Evolutionary conservation across 2,797 vertebrate species (phyloP), one percentile per base, ranked within the genome.

Genomic region (Diglossa cyanea): DNA sequence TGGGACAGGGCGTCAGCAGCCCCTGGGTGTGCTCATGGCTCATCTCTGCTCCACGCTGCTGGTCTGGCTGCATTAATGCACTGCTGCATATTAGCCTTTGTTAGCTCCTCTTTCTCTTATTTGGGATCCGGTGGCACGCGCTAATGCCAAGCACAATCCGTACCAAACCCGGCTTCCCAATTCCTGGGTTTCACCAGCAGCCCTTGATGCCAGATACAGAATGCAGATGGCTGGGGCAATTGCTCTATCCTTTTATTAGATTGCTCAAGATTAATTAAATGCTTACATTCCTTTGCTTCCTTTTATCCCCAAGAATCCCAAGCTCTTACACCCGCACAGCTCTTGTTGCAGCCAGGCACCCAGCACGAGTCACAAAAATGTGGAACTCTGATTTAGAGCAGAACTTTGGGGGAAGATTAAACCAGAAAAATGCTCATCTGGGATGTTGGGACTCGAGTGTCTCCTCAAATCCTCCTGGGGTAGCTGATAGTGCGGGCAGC

Each of bases 181-280:
- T 70, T 65, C 58, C 21, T 81, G 79, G 35, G 31, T 77, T 75
- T 68, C 70, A 93, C 85, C 85, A 70, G 85, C 62, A 88, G 77
- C 44, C 76, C 55, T n/a, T 26, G 17, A 25, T 90, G 88, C 86
- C 83, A 92, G 86, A 95, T 81, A 83, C 80, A 48, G 67, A 80
- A 95, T 88, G 79, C 93, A 93, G 80, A 93, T 94, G 88, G 90
- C 83, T 95, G 74, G 88, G 86, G 80, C 92, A 95, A 81, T 97
- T 94, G 92, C 70, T 88, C 86, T 33, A 78, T 92, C 88, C 86
- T 86, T 92, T 92, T 92, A 95, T 94, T 93, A 95, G 92, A 92
- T 93, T 95, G 86, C 80, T 81, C 42, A 71, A 90, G 93, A 95
- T 95, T 93, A 96, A 95, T 95, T 96, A 93, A 96, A 94, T 76